Conservation (phyloP, 2,888 invertebrate genomes). For the Sericinus montela region DNA sequence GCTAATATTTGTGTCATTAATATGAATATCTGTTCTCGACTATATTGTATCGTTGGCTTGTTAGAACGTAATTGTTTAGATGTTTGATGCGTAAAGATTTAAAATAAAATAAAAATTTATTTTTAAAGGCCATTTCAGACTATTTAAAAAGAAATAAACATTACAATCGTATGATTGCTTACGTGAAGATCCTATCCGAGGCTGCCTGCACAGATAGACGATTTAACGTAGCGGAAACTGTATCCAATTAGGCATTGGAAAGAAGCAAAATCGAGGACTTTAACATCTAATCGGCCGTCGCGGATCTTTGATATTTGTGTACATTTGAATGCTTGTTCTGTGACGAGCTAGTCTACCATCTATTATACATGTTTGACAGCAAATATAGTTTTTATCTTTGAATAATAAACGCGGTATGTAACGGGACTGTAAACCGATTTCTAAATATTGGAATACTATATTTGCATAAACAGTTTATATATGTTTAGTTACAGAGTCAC, state of each 20-base stretch:
- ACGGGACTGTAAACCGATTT: neutral
- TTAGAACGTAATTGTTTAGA: too few relatives aligned
- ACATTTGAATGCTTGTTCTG: neutral
- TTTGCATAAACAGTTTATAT: slow-evolving; percentile 6
- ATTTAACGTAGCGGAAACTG: slow-evolving; percentile 36
- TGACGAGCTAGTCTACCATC: neutral
- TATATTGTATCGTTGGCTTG: too few relatives aligned
- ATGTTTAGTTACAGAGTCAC: too few relatives aligned
- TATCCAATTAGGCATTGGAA: slow-evolving; percentile 43
- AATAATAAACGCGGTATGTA: neutral
- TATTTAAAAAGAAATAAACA: slow-evolving; percentile 18
- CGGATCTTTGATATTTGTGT: slow-evolving; percentile 18
- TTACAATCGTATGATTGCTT: slow-evolving; percentile 2
- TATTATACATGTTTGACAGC: neutral
- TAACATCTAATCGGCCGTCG: slow-evolving; percentile 19
- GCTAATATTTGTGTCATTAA: too few relatives aligned
- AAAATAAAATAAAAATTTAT: slow-evolving; percentile 7
- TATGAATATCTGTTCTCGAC: too few relatives aligned
- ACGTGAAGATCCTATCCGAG: slow-evolving; percentile 26
- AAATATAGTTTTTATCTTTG: neutral
- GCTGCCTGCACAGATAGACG: slow-evolving; percentile 10
- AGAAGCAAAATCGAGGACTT: slow-evolving; percentile 33
- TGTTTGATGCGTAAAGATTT: neutral
- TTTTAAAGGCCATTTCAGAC: slow-evolving; percentile 4
- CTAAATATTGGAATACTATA: slow-evolving; percentile 8